phyloP scores from a whole-genome alignment of 2,113 vertebrate species.

The Sturnus vulgaris region DNA sequence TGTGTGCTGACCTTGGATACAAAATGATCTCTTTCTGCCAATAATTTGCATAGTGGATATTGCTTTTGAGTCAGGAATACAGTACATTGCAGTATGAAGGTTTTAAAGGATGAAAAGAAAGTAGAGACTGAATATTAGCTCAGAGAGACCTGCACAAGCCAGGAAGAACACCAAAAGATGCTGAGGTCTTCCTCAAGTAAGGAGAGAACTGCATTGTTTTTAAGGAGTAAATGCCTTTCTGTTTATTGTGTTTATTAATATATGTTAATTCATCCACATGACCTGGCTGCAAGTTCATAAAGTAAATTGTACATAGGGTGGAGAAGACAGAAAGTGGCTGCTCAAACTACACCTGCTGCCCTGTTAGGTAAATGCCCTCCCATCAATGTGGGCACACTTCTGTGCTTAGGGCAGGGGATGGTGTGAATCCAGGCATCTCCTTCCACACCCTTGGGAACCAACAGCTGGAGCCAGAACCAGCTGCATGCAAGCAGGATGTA shows the following conservation, averaged over 20 bases:
- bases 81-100: background rate
- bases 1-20: slow-evolving; percentile 60
- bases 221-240: background rate
- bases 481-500: background rate
- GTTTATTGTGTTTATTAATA: background rate
- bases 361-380: background rate
- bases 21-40: slow-evolving; percentile 50
- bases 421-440: background rate
- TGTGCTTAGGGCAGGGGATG: background rate
- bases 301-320: background rate
- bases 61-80: slow-evolving; percentile 16
- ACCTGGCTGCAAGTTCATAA: background rate
- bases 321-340: background rate
- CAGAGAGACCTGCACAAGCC: background rate
- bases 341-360: background rate
- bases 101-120: slow-evolving; percentile 35
- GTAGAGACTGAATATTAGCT: background rate
- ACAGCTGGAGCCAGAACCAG: background rate
- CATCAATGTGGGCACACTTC: background rate
- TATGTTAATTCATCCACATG: background rate
- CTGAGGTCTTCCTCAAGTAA: background rate
- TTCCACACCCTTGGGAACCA: background rate
- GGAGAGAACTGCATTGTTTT: background rate
- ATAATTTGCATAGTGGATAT: slow-evolving; percentile 21
- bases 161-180: background rate